Evolutionary conservation across 2,797 vertebrate species (phyloP), one percentile per base, ranked within the genome.

Genomic region (Lacerta agilis): DNA sequence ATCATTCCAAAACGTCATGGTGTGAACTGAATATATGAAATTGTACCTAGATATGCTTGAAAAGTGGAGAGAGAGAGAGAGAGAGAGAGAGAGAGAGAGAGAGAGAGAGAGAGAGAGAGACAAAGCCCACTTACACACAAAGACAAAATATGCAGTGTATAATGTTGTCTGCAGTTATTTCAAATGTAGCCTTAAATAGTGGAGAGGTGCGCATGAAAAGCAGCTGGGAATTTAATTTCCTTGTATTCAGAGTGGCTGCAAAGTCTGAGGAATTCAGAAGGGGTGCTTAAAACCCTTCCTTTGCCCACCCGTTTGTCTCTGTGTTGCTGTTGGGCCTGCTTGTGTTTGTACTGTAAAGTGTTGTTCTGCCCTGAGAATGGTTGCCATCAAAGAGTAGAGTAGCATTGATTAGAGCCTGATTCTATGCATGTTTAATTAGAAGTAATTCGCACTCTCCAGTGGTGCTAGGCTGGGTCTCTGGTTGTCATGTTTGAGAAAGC

Each of bases 31-130:
- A 79, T 27, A 82, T 87, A n/a, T 83, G 81, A 58, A 78, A 43
- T 87, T 83, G 67, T 83, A 83, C 6, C 45, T 75, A 79, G 45
- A 61, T 45, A n/a, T 89, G 67, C 71, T 93, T 90, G 76, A 88
- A 91, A 89, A 61, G 20, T 45, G 72, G 41, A 91, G 11, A n/a
- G 0, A 69, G 71, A 61, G 79, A 33, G 33, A 33, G 33, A 33
- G 33, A 33, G 33, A 33, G 33, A 91, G 11, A n/a, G 0, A 69
- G 71, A 61, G 79, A 33, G 33, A 33, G 33, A 33, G 33, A 33
- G 33, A 33, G 41, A 91, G 11, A n/a, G 0, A 69, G 71, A 61
- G 79, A 33, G 33, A 33, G 33, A 33, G 33, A 33, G 33, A 33
- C 33, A 75, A 67, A 49, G 41, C 3, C 55, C 72, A 64, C 55